Base-by-base conservation (phyloP, 1,140 invertebrate species). In the Pristionchus pacificus region DNA sequence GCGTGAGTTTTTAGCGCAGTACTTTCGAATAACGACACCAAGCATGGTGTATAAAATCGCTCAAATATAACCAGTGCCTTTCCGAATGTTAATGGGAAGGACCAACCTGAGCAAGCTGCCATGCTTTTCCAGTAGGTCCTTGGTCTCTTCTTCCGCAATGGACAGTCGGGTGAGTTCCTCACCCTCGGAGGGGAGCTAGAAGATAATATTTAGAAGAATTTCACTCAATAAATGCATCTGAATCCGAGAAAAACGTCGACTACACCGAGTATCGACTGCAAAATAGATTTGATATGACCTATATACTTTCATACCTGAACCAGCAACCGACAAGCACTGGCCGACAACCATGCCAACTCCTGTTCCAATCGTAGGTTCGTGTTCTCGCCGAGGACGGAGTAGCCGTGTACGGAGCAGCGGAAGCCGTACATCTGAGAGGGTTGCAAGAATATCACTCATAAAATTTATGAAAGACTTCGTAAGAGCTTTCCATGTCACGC, bases 81-180 rank as follows among this genome's bases (percentile, higher is more conserved):
- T n/a, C n/a, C n/a, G n/a, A n/a, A n/a, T n/a, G n/a, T n/a, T n/a
- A n/a, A n/a, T n/a, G n/a, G n/a, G n/a, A n/a, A n/a, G n/a, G n/a
- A n/a, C n/a, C n/a, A n/a, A n/a, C n/a, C n/a, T n/a, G 0, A 97
- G 88, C 28, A 95, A 85, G 2, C 87, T 80, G 29, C 90, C 89
- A 85, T 94, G 91, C 33, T 74, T 75, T 57, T 75, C 69, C 58
- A 82, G 65, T 6, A 83, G 49, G 63, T 81, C 75, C 6, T 72
- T 66, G n/a, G 73, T 78, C 25, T 72, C 73, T 30, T 78, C 76
- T 74, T 78, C 77, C 14, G 61, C 60, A 19, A 65, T 70, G 27
- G 70, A 59, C 32, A 75, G 30, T 63, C 67, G 69, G 2, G 63
- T 28, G 14, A 72, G 58, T 19, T 73, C 62, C 55, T 60, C 62